Percentiles rank a stretch among this genome's conserved stretches.
Evolutionary conservation across 2,797 vertebrate species (phyloP).

Genomic region (Crenuchus spilurus): DNA sequence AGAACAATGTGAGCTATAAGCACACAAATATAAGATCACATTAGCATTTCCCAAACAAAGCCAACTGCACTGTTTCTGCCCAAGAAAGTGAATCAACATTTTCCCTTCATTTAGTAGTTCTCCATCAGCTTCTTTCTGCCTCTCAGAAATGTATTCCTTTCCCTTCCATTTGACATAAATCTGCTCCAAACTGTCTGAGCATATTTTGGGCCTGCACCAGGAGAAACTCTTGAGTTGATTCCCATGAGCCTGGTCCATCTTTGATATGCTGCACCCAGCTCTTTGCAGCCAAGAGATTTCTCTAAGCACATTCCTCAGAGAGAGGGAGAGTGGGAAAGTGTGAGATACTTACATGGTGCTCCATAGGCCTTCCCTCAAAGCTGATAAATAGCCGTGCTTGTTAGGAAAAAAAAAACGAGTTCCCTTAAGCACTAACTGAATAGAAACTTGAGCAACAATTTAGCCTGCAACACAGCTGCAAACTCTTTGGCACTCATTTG

Average conservation of each 20-base stretch:
- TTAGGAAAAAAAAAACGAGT: slow-evolving; percentile 61
- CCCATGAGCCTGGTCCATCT: slow-evolving; percentile 54
- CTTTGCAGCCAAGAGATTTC: slow-evolving; percentile 52
- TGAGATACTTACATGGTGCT: slow-evolving; percentile 59
- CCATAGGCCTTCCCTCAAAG: slow-evolving; percentile 62
- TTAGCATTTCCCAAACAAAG: background rate
- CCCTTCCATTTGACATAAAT: slow-evolving; percentile 52
- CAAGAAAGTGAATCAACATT: slow-evolving; percentile 22
- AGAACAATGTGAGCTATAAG: background rate
- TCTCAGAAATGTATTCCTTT: slow-evolving; percentile 58
- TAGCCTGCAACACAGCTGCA: slow-evolving; percentile 53
- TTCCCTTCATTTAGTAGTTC: slow-evolving; percentile 35
- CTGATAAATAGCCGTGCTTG: slow-evolving; percentile 69
- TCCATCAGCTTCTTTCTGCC: slow-evolving; percentile 53
- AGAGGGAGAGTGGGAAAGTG: slow-evolving; percentile 40
- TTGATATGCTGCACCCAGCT: slow-evolving; percentile 67
- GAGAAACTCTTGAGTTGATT: slow-evolving; percentile 42
- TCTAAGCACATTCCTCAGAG: slow-evolving; percentile 57
- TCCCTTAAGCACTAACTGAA: slow-evolving; percentile 55
- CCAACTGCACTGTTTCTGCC: background rate
- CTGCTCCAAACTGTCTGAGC: slow-evolving; percentile 64
- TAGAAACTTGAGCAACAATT: slow-evolving; percentile 49
- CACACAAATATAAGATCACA: background rate
- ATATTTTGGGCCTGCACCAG: slow-evolving; percentile 51
- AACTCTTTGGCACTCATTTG: slow-evolving; percentile 49